These are phyloP conservation scores for Caenorhabditis sp. DNA, from an alignment of 2,888 invertebrate species.

Conservation along the genomic window DNA sequence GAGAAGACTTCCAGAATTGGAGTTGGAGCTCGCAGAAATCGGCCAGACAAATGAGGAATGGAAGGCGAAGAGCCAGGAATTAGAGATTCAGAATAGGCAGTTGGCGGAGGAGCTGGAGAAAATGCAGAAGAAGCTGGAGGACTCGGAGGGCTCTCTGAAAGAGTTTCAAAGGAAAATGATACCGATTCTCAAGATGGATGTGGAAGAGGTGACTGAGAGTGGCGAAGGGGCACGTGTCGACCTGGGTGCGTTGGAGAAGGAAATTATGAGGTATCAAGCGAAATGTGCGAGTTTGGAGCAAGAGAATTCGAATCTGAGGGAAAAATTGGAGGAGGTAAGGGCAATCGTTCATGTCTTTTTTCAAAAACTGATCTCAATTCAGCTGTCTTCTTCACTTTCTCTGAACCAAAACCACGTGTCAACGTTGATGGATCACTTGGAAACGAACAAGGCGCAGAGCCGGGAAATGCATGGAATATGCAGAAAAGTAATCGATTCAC, in stretches of 20 bases:
- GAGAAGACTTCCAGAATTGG: constrained; percentile 47
- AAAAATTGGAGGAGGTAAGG: constrained; percentile 20
- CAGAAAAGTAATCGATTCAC: constrained; percentile 13
- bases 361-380: constrained; percentile 4
- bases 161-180: constrained; percentile 27
- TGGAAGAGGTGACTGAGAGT: neutral
- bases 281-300: constrained; percentile 28
- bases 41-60: constrained; percentile 44
- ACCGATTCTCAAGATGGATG: constrained; percentile 11
- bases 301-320: constrained; percentile 31
- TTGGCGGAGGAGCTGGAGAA: constrained; percentile 21
- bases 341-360: neutral
- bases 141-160: constrained; percentile 25
- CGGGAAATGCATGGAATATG: constrained; percentile 52
- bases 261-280: constrained; percentile 7
- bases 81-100: constrained; percentile 38
- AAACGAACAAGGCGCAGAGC: constrained; percentile 46
- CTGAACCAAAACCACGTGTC: constrained; percentile 52
- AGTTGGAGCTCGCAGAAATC: constrained; percentile 52
- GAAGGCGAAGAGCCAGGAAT: constrained; percentile 43
- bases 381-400: constrained; percentile 26
- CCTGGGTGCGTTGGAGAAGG: constrained; percentile 14
- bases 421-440: constrained; percentile 52
- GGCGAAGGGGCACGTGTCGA: neutral
- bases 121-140: constrained; percentile 32